Percentiles rank a stretch among this genome's conserved stretches.
Conservation (phyloP, 2,888 invertebrate species). For the Mesorhabditis spiculigera region DNA sequence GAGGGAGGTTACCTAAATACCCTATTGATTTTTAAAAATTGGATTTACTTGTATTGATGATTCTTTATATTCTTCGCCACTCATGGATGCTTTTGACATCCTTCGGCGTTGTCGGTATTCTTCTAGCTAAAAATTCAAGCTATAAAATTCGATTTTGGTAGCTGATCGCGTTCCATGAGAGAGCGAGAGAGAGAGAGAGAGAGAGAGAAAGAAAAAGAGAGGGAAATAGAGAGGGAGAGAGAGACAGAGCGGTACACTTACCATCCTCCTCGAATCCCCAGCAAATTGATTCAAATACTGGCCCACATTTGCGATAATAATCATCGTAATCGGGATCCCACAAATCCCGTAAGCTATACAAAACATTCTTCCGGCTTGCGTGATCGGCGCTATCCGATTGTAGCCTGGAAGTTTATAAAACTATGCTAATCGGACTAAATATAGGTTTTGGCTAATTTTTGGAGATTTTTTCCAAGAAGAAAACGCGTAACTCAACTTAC, state of each 20-base stretch:
- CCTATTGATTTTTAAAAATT: slow-evolving; percentile 17
- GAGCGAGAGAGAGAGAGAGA: no score
- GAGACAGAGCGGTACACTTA: slow-evolving; percentile 9
- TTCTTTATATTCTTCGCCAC: slow-evolving; percentile 36
- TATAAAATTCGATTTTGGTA: not conserved
- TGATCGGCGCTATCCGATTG: slow-evolving; percentile 56
- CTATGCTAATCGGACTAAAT: not conserved
- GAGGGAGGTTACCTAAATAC: slow-evolving; percentile 49
- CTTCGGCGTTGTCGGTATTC: slow-evolving; percentile 40
- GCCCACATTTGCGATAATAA: slow-evolving; percentile 57
- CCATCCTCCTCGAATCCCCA: slow-evolving; percentile 46
- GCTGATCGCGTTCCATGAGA: not conserved
- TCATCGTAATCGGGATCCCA: slow-evolving; percentile 57
- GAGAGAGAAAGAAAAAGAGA: not conserved
- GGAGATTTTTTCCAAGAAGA: no score
- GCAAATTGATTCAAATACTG: slow-evolving; percentile 56
- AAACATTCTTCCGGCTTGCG: slow-evolving; percentile 50
- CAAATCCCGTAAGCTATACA: slow-evolving; percentile 55
- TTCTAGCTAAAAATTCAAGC: slow-evolving; percentile 37
- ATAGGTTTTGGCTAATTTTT: not conserved
- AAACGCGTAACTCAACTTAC: slow-evolving; percentile 11
- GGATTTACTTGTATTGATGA: not conserved
- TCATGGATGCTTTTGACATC: slow-evolving; percentile 42
- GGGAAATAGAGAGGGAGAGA: no score
- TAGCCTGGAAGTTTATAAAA: slow-evolving; percentile 33